Evolutionary conservation across 2,113 vertebrate species (phyloP).

Genomic region (Pelodiscus sinensis): DNA sequence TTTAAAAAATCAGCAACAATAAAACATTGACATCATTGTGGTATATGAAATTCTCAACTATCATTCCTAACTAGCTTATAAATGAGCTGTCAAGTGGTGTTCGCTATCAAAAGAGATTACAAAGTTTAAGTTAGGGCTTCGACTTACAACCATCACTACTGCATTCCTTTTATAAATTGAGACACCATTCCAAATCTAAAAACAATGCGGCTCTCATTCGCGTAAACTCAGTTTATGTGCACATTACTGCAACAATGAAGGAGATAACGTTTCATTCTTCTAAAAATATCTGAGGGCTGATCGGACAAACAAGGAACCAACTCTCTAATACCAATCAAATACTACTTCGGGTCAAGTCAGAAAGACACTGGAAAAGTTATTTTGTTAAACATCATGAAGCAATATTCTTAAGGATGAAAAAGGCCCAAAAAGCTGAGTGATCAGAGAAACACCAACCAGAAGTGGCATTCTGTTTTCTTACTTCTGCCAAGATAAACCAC

Average conservation of each 20-base stretch:
- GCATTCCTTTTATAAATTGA: background rate
- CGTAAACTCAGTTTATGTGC: background rate
- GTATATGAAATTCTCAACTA: background rate
- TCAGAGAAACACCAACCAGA: background rate
- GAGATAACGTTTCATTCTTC: background rate
- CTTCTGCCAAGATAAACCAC: background rate
- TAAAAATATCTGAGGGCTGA: background rate
- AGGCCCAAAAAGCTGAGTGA: background rate
- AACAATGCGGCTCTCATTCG: background rate
- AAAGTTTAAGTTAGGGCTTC: background rate
- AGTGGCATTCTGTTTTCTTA: background rate
- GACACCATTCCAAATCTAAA: background rate
- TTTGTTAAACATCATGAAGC: accelerated
- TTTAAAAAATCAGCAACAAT: background rate
- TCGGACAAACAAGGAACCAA: background rate
- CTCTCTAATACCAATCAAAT: background rate
- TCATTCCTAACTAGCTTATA: background rate
- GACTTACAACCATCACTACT: accelerated
- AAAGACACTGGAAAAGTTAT: background rate
- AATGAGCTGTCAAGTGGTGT: background rate
- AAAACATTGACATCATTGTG: background rate
- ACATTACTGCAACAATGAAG: background rate
- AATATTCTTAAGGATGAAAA: background rate
- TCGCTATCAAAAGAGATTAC: background rate
- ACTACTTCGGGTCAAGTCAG: background rate